These are phyloP conservation scores for Watsonalla binaria DNA, from an alignment of 2,888 invertebrate species.

Conservation along the genomic window DNA sequence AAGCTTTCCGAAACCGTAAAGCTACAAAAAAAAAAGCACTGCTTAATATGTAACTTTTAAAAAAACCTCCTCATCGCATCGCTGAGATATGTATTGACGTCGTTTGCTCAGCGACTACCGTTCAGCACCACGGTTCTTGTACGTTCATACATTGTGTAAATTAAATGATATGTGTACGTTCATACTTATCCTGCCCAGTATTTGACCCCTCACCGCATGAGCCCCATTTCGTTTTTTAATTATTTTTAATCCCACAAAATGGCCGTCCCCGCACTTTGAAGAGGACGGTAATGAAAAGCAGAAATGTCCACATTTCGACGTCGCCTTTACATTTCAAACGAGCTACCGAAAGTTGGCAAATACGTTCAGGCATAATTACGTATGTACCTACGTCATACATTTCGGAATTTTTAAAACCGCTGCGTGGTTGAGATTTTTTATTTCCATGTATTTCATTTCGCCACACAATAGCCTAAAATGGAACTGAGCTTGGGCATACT, in stretches of 20 bases:
- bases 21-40: too few relatives aligned
- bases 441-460: neutral
- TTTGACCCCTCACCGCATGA: neutral
- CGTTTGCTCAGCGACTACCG: too few relatives aligned
- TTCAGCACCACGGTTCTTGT: too few relatives aligned
- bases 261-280: neutral
- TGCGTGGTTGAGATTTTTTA: neutral
- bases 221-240: neutral
- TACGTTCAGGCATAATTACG: neutral
- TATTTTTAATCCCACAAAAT: neutral
- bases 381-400: neutral
- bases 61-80: too few relatives aligned
- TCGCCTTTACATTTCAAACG: neutral
- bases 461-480: neutral
- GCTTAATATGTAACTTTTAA: too few relatives aligned
- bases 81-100: too few relatives aligned
- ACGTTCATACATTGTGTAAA: too few relatives aligned
- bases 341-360: neutral
- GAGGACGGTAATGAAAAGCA: neutral
- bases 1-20: too few relatives aligned
- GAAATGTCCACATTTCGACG: neutral
- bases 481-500: too few relatives aligned
- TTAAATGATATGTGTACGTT: too few relatives aligned
- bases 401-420: neutral
- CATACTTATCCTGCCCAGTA: too few relatives aligned